Conservation (phyloP, 2,797 vertebrate species). For the Takifugu rubripes region DNA sequence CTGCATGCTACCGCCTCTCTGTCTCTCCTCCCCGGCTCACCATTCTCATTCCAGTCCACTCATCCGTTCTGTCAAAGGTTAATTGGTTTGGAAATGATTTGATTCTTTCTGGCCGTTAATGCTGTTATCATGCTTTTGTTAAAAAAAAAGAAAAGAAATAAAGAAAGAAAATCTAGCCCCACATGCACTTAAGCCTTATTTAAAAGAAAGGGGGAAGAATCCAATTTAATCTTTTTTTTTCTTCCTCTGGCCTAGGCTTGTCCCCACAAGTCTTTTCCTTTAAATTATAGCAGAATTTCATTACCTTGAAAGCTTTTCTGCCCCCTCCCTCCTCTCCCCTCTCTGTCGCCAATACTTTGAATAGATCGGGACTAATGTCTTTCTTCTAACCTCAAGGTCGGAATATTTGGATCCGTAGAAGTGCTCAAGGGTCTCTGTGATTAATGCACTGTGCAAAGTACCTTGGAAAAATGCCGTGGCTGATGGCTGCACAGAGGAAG, state of each 20-base stretch:
- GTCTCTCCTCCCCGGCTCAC: slow-evolving; percentile 28
- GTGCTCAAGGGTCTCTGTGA: slow-evolving; percentile 78
- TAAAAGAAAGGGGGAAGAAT: slow-evolving; percentile 79
- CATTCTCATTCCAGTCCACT: slow-evolving; percentile 78
- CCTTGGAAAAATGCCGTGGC: slow-evolving; percentile 73
- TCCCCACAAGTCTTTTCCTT: slow-evolving; percentile 80
- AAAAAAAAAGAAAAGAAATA: slow-evolving; percentile 22
- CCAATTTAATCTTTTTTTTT: slow-evolving; percentile 78
- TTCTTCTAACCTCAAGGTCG: slow-evolving; percentile 84
- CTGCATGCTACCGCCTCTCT: slow-evolving; percentile 7
- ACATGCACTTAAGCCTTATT: slow-evolving; percentile 80
- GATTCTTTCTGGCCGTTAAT: slow-evolving; percentile 83
- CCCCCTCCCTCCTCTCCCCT: slow-evolving; percentile 58
- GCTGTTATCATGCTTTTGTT: slow-evolving; percentile 83
- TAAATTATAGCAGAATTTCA: slow-evolving; percentile 86
- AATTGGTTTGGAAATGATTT: slow-evolving; percentile 88
- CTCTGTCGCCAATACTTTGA: slow-evolving; percentile 73
- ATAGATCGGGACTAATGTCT: slow-evolving; percentile 82
- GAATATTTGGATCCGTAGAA: slow-evolving; percentile 77
- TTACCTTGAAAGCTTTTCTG: slow-evolving; percentile 85
- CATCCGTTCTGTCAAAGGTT: slow-evolving; percentile 84
- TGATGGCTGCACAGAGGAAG: slow-evolving; percentile 68
- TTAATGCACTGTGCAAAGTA: slow-evolving; percentile 82
- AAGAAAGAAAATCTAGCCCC: slow-evolving; percentile 73
- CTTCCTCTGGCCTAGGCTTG: slow-evolving; percentile 63